phyloP scores from a whole-genome alignment of 2,113 vertebrate genomes.

The Oreotrochilus melanogaster region DNA sequence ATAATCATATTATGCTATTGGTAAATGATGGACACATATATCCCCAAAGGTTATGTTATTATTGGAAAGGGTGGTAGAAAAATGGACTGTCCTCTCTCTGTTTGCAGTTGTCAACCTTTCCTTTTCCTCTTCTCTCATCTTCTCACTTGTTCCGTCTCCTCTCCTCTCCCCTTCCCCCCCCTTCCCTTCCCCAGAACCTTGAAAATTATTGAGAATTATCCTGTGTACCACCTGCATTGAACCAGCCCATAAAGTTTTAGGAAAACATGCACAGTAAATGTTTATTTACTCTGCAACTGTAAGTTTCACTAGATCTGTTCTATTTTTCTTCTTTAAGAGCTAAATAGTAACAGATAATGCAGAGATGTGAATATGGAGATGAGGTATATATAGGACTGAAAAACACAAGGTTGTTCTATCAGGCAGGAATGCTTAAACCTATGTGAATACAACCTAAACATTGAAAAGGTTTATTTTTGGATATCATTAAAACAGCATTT shows the following conservation, averaged over 20 bases:
- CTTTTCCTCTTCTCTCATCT: neutral
- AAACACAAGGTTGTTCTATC: neutral
- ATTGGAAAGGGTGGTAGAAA: neutral
- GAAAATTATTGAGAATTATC: neutral
- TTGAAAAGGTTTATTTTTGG: neutral
- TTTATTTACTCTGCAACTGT: slow-evolving; percentile 44
- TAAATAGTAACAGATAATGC: neutral
- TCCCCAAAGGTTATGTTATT: neutral
- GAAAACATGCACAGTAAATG: slow-evolving; percentile 55
- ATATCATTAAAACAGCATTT: neutral
- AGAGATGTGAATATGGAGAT: neutral
- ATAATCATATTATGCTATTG: neutral
- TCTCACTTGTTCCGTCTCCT: no score
- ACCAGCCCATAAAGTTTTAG: slow-evolving; percentile 49
- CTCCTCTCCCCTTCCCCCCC: no score
- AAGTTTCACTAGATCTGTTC: neutral
- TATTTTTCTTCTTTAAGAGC: neutral
- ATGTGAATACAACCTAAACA: neutral
- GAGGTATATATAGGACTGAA: neutral
- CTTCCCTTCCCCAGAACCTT: no score
- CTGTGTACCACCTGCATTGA: slow-evolving; percentile 49
- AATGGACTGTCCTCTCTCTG: neutral
- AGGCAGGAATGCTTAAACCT: neutral
- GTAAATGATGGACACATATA: neutral
- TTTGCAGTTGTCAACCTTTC: neutral